phyloP scores from a whole-genome alignment of 2,888 invertebrate species.

The Pegoplata infirma region DNA sequence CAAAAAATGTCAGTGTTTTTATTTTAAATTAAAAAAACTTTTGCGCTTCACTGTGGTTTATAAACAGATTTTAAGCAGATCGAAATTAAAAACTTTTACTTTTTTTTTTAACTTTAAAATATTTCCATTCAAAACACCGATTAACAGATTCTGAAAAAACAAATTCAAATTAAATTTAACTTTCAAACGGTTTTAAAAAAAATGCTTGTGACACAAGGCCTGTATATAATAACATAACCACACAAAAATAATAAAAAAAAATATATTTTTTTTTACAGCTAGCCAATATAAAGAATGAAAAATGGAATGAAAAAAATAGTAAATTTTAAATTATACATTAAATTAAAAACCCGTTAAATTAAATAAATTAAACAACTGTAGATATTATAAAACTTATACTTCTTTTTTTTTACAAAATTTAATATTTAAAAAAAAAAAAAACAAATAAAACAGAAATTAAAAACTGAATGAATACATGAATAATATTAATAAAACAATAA shows the following conservation, averaged over 20 bases:
- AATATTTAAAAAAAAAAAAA: conserved; percentile 53
- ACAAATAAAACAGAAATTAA: conserved; percentile 14
- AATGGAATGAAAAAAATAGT: conserved; percentile 37
- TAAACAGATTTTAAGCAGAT: no score
- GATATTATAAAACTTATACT: conserved; percentile 56
- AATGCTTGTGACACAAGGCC: not conserved
- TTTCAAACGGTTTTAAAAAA: not conserved
- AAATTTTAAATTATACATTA: conserved; percentile 36
- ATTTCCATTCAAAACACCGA: no score
- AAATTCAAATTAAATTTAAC: no score
- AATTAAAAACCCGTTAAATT: conserved; percentile 30
- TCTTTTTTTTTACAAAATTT: conserved; percentile 60
- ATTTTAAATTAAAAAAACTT: no score
- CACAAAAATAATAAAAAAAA: conserved; percentile 24
- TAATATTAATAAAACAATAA: conserved; percentile 44
- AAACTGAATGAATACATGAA: conserved; percentile 31
- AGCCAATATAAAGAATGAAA: not conserved
- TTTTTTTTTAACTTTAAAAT: no score
- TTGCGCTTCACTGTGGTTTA: no score
- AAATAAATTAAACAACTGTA: conserved; percentile 49
- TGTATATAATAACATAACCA: conserved; percentile 19
- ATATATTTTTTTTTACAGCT: conserved; percentile 4
- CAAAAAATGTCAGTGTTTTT: no score
- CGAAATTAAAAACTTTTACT: no score
- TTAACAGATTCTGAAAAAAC: no score